Evolutionary conservation across 2,113 vertebrate genomes (phyloP).

Genomic region (Steatornis caripensis): DNA sequence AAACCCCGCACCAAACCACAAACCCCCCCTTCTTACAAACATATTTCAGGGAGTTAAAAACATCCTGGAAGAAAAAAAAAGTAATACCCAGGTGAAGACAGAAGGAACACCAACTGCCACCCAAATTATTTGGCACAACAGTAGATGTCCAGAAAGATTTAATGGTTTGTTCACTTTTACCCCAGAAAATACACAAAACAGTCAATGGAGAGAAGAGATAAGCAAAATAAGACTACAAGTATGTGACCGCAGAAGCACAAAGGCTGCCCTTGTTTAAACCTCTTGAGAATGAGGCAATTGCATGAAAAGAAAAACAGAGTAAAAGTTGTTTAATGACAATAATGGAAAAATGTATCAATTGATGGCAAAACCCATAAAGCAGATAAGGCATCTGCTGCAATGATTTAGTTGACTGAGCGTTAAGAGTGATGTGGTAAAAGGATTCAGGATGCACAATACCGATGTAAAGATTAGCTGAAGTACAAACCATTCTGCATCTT

Average conservation of each 20-base stretch:
- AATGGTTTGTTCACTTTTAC: not conserved
- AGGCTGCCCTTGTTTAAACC: not conserved
- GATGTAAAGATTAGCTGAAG: not conserved
- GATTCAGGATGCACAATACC: not conserved
- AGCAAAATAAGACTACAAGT: not conserved
- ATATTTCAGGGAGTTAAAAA: not conserved
- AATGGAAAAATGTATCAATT: not conserved
- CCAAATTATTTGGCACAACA: not conserved
- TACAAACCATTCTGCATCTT: not conserved
- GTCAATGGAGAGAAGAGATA: not conserved
- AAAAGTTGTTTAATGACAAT: not conserved
- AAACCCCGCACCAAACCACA: not conserved
- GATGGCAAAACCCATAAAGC: not conserved
- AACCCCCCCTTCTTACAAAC: not conserved
- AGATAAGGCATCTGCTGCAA: slow-evolving; percentile 8
- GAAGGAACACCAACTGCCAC: not conserved
- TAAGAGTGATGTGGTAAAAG: not conserved
- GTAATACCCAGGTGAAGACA: not conserved
- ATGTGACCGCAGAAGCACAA: not conserved
- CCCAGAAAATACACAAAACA: not conserved
- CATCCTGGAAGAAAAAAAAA: not conserved
- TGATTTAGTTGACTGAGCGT: not conserved
- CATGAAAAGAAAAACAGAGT: not conserved
- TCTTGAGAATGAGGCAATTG: not conserved
- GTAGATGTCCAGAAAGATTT: not conserved